These are phyloP conservation scores for Todiramphus saurophagus DNA, from an alignment of 2,113 vertebrate species.

Conservation along the genomic window DNA sequence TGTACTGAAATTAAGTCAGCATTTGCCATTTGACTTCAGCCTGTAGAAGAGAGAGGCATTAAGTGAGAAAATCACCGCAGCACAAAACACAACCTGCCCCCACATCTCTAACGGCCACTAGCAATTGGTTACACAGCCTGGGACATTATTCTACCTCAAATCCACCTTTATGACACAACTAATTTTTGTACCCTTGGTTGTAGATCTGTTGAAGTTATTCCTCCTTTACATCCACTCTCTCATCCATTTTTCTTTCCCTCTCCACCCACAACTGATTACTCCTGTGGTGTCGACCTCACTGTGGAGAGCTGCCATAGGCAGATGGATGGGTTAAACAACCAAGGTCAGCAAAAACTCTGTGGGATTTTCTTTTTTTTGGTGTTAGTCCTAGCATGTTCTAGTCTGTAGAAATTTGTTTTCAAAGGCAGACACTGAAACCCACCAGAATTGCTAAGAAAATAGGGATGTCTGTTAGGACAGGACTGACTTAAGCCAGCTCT, in stretches of 20 bases:
- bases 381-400: neutral
- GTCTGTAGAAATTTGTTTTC: neutral
- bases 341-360: neutral
- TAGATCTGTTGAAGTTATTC: neutral
- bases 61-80: neutral
- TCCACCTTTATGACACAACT: neutral
- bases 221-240: neutral
- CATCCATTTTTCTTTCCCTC: neutral
- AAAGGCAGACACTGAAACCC: neutral
- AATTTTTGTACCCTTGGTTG: neutral
- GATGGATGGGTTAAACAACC: neutral
- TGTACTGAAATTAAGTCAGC: neutral
- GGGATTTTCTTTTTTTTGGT: neutral
- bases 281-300: accelerated
- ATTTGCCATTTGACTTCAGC: neutral
- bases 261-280: neutral
- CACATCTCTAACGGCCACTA: neutral
- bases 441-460: neutral
- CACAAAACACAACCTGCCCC: neutral
- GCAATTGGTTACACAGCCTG: neutral
- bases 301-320: neutral
- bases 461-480: neutral
- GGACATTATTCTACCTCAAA: neutral
- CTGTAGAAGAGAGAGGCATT: neutral
- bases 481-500: neutral